phyloP scores from a whole-genome alignment of 2,797 vertebrate genomes.

The Heterohyrax brucei region DNA sequence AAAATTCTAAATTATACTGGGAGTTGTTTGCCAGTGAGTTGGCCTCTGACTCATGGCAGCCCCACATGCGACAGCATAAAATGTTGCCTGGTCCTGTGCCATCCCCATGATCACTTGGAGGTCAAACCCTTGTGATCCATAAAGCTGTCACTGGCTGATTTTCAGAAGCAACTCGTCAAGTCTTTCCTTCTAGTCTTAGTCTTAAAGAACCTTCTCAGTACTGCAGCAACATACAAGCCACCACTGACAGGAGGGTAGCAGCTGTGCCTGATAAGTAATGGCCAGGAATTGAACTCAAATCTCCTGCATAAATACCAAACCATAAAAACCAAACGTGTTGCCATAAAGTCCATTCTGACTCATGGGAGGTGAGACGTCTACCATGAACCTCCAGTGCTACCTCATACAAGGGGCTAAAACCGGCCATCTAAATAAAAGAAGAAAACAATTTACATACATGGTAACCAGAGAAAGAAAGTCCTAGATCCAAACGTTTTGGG shows the following conservation, averaged over 20 bases:
- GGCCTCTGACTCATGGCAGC: background rate
- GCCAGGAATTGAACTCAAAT: background rate
- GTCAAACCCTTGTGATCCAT: background rate
- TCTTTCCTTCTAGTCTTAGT: background rate
- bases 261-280: background rate
- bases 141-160: background rate
- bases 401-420: background rate
- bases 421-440: background rate
- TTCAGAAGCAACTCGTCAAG: background rate
- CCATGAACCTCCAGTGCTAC: background rate
- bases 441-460: background rate
- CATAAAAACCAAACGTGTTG: no score
- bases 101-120: background rate
- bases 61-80: background rate
- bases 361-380: background rate
- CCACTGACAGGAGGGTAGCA: background rate
- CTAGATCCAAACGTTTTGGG: background rate
- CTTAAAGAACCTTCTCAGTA: background rate
- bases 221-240: background rate
- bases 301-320: background rate
- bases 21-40: background rate
- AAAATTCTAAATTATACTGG: background rate
- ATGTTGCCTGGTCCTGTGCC: background rate
- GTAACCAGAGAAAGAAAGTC: background rate
- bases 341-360: no score